Conservation (phyloP, 2,797 vertebrate genomes). For the Ibycter americanus region DNA sequence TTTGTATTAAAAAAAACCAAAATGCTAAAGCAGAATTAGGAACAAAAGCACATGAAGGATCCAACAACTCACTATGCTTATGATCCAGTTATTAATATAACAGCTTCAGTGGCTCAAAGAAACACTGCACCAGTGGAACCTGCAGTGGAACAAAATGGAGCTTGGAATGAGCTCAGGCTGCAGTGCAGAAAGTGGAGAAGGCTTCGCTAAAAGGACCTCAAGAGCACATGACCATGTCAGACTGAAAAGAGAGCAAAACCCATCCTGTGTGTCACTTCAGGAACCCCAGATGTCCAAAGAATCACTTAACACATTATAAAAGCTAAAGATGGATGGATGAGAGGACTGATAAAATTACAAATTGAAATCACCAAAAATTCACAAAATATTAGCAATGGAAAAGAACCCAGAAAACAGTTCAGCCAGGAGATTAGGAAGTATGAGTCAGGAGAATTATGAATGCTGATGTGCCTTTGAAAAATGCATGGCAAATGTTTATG, state of each 20-base stretch:
- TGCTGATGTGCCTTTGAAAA: not conserved
- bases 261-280: not conserved
- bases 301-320: not conserved
- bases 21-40: not conserved
- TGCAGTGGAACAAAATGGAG: not conserved
- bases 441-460: slow-evolving; percentile 27
- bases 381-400: not conserved
- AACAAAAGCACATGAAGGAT: not conserved
- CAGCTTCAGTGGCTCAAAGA: not conserved
- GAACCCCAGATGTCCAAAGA: not conserved
- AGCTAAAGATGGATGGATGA: not conserved
- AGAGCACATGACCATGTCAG: not conserved
- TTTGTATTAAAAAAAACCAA: not conserved
- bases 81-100: not conserved
- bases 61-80: not conserved
- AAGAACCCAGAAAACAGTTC: slow-evolving; percentile 1
- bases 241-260: not conserved
- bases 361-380: slow-evolving; percentile 28
- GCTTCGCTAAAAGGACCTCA: not conserved
- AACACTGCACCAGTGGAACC: not conserved
- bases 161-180: not conserved
- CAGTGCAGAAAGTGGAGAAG: not conserved
- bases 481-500: not conserved
- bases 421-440: slow-evolving; percentile 23
- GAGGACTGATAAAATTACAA: slow-evolving; percentile 40